Percentiles rank a stretch among this genome's conserved stretches.
Conservation (phyloP, 2,888 invertebrate genomes). For the Selenia dentaria region DNA sequence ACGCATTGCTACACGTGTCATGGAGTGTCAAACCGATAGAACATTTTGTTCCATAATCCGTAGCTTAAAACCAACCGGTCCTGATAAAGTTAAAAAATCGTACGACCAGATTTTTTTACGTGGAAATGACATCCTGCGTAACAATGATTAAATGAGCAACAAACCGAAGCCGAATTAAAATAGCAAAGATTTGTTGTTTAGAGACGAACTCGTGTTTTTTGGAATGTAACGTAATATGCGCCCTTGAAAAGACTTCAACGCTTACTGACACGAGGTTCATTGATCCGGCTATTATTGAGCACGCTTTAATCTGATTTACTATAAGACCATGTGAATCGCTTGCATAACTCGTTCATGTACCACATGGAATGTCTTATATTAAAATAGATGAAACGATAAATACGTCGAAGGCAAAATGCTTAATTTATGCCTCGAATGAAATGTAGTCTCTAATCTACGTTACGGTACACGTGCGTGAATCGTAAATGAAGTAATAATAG, state of each 20-base stretch:
- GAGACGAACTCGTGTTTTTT: constrained; percentile 48
- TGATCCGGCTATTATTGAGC: constrained; percentile 57
- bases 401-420: background rate
- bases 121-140: constrained; percentile 10
- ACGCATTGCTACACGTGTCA: background rate
- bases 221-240: constrained; percentile 60
- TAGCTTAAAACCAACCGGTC: no score
- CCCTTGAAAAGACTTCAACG: constrained; percentile 82
- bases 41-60: no score
- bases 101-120: no score
- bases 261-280: constrained; percentile 64
- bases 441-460: background rate
- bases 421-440: background rate
- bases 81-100: no score
- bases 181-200: constrained; percentile 21
- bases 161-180: constrained; percentile 13
- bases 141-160: constrained; percentile 12
- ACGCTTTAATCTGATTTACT: constrained; percentile 50
- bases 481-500: background rate
- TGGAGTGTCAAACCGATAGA: background rate
- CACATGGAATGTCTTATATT: constrained; percentile 5
- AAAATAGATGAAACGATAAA: background rate
- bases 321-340: constrained; percentile 26
- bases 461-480: background rate
- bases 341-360: constrained; percentile 14